Evolutionary conservation across 1,140 invertebrate species (phyloP), one percentile per base, ranked within the genome.

Genomic region (Caenorhabditis inopinata): DNA sequence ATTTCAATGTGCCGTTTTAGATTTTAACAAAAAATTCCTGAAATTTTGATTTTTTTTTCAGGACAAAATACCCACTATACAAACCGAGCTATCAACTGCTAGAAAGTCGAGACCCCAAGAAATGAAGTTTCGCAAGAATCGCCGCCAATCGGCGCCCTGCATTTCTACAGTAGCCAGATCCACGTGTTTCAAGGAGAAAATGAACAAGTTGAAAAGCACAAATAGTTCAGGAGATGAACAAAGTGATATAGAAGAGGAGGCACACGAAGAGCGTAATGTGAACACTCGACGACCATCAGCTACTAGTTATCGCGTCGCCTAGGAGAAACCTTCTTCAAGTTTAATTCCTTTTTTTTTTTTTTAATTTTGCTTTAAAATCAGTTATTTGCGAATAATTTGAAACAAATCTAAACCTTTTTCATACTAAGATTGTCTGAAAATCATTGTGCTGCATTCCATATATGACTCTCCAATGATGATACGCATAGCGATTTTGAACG

Each of bases 151-250:
- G 3, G 58, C 58, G 0, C 58, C 58, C 3, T 68, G 58, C n/a
- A 68, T 68, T 18, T 68, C 58, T 9, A 68, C 58, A 68, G 23
- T 68, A 11, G 58, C 32, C 4, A 42, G 58, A 21, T 21, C 32
- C 7, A 68, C 58, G 27, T 68, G 32, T 21, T 32, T 68, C n/a
- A 68, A 68, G 27, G 58, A 68, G 58, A 68, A 68, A 12, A 1
- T 68, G 58, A 68, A 12, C n/a, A 16, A 32, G 6, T 21, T 68
- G 16, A 38, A 18, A 68, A 68, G 58, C 38, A 32, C 58, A n/a
- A 68, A 68, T 38, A 42, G 32, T 42, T 68, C 58, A 11, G 58
- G 58, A 38, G 58, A 68, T 21, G 58, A 68, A 18, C 51, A 58
- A 32, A 32, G 38, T 6, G 58, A 68, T 38, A 58, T 58, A 23